Conservation (phyloP, 2,113 vertebrate genomes). For the Xiphorhynchus elegans region DNA sequence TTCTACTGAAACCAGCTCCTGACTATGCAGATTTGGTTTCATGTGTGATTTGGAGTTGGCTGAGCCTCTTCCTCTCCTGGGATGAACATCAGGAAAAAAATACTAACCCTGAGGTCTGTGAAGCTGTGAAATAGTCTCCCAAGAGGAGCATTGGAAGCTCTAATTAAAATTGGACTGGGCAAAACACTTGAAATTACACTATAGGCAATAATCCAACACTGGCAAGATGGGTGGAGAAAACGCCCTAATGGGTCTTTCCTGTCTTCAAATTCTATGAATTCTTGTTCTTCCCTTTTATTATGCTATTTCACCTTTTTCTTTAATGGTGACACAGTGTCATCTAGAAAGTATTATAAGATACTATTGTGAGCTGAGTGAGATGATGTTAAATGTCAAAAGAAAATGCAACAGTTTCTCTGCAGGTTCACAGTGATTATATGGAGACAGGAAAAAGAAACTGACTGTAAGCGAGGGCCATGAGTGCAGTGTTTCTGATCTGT, state of each 20-base stretch:
- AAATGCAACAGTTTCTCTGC: slow-evolving; percentile 59
- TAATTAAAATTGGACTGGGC: slow-evolving; percentile 63
- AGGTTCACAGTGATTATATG: slow-evolving; percentile 39
- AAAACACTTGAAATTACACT: slow-evolving; percentile 63
- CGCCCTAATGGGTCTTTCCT: slow-evolving; percentile 40
- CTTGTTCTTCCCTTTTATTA: slow-evolving; percentile 52
- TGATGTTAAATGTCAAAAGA: slow-evolving; percentile 70
- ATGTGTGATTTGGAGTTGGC: slow-evolving; percentile 16
- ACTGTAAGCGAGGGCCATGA: neutral
- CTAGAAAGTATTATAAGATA: slow-evolving; percentile 49
- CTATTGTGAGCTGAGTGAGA: slow-evolving; percentile 44
- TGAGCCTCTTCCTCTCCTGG: slow-evolving; percentile 27
- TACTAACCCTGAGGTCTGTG: slow-evolving; percentile 50
- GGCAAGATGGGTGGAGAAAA: slow-evolving; percentile 29
- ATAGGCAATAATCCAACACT: slow-evolving; percentile 37
- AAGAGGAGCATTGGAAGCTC: slow-evolving; percentile 37
- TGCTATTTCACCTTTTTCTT: slow-evolving; percentile 68
- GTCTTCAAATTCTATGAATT: slow-evolving; percentile 32
- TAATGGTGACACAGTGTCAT: slow-evolving; percentile 57
- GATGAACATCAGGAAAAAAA: slow-evolving; percentile 34
- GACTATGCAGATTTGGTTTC: slow-evolving; percentile 43
- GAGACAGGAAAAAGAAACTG: slow-evolving; percentile 41
- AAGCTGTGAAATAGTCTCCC: slow-evolving; percentile 53
- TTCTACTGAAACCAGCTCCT: slow-evolving; percentile 11
- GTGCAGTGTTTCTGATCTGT: neutral